Conservation (phyloP, 2,113 vertebrate genomes). For the Bujurquina vittata region DNA sequence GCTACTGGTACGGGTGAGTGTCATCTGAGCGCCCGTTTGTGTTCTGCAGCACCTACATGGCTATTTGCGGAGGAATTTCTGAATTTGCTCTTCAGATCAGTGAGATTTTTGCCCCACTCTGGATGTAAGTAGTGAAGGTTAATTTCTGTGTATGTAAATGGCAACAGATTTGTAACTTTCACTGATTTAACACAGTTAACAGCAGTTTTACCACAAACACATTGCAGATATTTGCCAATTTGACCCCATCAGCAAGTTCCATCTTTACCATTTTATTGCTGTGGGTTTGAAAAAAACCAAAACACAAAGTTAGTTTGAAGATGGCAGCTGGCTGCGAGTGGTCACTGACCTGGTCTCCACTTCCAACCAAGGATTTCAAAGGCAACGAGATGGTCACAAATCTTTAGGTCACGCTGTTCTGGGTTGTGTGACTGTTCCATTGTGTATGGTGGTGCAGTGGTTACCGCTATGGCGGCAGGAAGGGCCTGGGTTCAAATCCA, state of each 20-base stretch:
- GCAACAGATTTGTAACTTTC: too few relatives aligned
- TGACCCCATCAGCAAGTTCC: neutral
- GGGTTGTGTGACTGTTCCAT: neutral
- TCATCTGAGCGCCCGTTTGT: neutral
- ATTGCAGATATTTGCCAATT: neutral
- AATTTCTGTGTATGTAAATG: neutral
- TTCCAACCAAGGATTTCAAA: neutral
- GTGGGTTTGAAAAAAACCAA: neutral
- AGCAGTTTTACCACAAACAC: neutral
- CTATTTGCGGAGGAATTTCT: neutral
- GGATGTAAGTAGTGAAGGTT: neutral
- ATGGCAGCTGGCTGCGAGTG: neutral
- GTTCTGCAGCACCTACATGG: neutral
- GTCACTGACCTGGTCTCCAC: neutral
- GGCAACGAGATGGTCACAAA: too few relatives aligned
- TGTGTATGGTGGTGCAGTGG: neutral
- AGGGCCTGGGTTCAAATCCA: too few relatives aligned
- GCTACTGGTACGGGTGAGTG: constrained; percentile 98
- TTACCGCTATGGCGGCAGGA: neutral
- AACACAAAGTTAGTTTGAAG: neutral
- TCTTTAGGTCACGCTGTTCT: neutral
- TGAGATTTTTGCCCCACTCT: neutral
- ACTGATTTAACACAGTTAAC: too few relatives aligned
- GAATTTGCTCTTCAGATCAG: neutral
- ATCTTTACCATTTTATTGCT: neutral